Evolutionary conservation across 1,140 invertebrate species (phyloP).

Genomic region (Aphidius ervi): DNA sequence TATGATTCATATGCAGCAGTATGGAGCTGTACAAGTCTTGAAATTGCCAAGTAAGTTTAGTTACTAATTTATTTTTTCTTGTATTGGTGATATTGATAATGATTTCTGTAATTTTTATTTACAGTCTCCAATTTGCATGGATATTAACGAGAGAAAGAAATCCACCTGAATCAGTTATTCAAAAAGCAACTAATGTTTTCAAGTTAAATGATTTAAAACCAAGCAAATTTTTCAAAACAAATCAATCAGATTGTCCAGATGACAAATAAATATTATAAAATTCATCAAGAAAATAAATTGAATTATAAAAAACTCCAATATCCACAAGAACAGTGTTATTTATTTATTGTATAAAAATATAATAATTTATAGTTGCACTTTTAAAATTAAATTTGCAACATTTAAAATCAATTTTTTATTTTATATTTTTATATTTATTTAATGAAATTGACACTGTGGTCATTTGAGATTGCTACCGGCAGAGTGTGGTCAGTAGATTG

Average conservation of each 20-base stretch:
- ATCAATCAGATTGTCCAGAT: slow-evolving; percentile 1
- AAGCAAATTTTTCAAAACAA: background rate
- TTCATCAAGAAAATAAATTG: too few relatives aligned
- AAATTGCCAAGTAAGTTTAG: slow-evolving; percentile 38
- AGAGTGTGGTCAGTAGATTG: too few relatives aligned
- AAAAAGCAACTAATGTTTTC: background rate
- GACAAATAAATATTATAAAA: background rate
- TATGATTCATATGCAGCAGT: slow-evolving; percentile 67
- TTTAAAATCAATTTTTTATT: too few relatives aligned
- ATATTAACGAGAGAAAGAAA: slow-evolving; percentile 18
- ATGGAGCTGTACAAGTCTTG: slow-evolving; percentile 63
- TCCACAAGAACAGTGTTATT: too few relatives aligned
- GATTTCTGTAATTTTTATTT: background rate
- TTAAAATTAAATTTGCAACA: too few relatives aligned
- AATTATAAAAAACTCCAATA: too few relatives aligned
- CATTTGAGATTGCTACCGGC: too few relatives aligned
- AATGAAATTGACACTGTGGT: too few relatives aligned
- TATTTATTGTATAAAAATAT: too few relatives aligned
- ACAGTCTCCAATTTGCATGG: slow-evolving; percentile 13
- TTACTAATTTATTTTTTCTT: background rate
- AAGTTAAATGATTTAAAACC: background rate
- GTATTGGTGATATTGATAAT: too few relatives aligned
- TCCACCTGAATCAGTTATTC: slow-evolving; percentile 3
- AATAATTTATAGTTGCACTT: too few relatives aligned
- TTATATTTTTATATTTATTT: too few relatives aligned